phyloP scores from a whole-genome alignment of 2,888 invertebrate genomes.

The Ceriagrion tenellum region DNA sequence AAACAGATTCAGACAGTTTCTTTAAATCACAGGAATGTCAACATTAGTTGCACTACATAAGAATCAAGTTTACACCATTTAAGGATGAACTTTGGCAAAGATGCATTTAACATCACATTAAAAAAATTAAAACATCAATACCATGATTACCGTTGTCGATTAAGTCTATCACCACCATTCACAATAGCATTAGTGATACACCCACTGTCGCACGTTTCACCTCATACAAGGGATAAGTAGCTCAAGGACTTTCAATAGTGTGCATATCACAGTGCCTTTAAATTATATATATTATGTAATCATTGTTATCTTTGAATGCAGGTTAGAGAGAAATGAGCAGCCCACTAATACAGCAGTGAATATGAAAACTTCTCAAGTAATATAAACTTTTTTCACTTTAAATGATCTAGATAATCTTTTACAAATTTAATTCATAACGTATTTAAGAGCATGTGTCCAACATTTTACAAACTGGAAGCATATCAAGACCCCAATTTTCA shows the following conservation, averaged over 20 bases:
- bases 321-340: constrained; percentile 43
- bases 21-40: constrained; percentile 12
- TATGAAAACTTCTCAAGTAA: neutral
- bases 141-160: constrained; percentile 44
- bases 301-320: constrained; percentile 21
- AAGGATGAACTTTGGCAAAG: constrained; percentile 33
- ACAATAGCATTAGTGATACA: constrained; percentile 35
- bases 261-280: constrained; percentile 65
- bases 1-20: neutral
- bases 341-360: neutral
- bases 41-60: constrained; percentile 42
- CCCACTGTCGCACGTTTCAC: constrained; percentile 37
- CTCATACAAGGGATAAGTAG: neutral
- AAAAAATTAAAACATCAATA: constrained; percentile 37
- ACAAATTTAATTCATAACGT: constrained; percentile 17
- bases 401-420: constrained; percentile 16
- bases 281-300: constrained; percentile 39
- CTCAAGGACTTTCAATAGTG: constrained; percentile 31
- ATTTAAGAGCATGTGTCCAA: neutral
- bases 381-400: neutral
- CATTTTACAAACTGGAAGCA: neutral
- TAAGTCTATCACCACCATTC: constrained; percentile 50
- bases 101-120: constrained; percentile 29
- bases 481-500: neutral
- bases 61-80: constrained; percentile 26